phyloP scores from a whole-genome alignment of 2,797 vertebrate genomes.

The Clarias pachynema region DNA sequence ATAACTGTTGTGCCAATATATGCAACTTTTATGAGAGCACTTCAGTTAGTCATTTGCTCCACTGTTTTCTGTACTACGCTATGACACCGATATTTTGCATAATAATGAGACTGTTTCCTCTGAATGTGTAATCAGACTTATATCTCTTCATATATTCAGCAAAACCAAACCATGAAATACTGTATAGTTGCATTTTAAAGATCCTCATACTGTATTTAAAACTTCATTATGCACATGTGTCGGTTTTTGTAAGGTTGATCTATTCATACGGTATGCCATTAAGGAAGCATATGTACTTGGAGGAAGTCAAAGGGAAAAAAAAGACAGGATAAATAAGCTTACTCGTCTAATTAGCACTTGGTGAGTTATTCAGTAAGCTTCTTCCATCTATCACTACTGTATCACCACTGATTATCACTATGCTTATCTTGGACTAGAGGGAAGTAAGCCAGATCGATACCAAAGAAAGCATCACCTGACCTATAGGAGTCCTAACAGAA shows the following conservation, averaged over 20 bases:
- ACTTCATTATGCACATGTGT: background rate
- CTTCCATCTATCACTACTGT: conserved; percentile 47
- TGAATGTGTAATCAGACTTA: conserved; percentile 11
- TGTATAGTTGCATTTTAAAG: conserved; percentile 6
- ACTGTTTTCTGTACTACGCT: background rate
- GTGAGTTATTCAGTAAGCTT: conserved; percentile 52
- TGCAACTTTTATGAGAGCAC: background rate
- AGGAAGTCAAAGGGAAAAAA: background rate
- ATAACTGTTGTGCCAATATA: background rate
- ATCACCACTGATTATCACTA: conserved; percentile 46
- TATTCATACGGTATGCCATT: background rate
- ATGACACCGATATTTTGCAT: background rate
- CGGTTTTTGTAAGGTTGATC: background rate
- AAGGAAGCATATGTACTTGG: background rate
- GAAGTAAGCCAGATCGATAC: conserved; percentile 40
- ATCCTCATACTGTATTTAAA: background rate
- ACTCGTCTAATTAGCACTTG: conserved; percentile 51
- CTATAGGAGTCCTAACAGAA: conserved; percentile 21
- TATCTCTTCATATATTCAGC: background rate
- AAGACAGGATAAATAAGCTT: background rate
- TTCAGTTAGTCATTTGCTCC: background rate
- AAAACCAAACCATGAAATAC: background rate
- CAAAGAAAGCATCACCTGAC: conserved; percentile 2
- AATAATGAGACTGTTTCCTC: conserved; percentile 8
- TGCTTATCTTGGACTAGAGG: conserved; percentile 13